Evolutionary conservation across 1,140 invertebrate species (phyloP), one percentile per base, ranked within the genome.

Genomic region (Drosophila equinoxialis): DNA sequence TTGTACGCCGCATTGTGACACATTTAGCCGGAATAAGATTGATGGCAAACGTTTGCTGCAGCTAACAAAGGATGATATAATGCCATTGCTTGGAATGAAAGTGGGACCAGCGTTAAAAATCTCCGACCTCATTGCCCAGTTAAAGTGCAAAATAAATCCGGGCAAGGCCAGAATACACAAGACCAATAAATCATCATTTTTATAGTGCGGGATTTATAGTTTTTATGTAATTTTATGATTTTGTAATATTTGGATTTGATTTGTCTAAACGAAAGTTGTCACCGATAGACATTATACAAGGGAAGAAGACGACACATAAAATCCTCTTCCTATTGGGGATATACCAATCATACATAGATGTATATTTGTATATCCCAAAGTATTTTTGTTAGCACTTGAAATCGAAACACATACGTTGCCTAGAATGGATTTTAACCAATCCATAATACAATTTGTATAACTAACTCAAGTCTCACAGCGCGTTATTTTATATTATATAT

Each of bases 101-200:
- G 97, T 98, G 65, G 98, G 98, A 4, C 97, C 98, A 6, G 98
- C 97, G 5, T 91, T 98, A 26, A 98, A 98, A 94, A 98, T 99
- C 90, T 96, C 95, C 85, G 97, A 98, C 93, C 94, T 99, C 48
- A 97, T 98, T 80, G 95, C 96, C 84, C 96, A 97, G 83, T 93
- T 98, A 13, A 97, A 97, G 68, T 91, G 91, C 77, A 92, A 91
- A 59, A 65, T 92, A 10, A 92, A 92, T 77, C 91, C 91, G 55
- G 76, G 90, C 41, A 91, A 86, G 75, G 87, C 91, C 45, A 81
- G 91, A 77, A 74, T 89, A 45, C 87, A 90, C 60, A 92, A 92
- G 79, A 75, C 85, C 37, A 92, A 92, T 68, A 92, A 91, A 73
- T 84, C 85, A 10, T 68, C 79, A 60, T 92, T 90, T 72, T 92